These are phyloP conservation scores for Probaryconus sp. DNA, from an alignment of 1,140 invertebrate species.

Conservation along the genomic window DNA sequence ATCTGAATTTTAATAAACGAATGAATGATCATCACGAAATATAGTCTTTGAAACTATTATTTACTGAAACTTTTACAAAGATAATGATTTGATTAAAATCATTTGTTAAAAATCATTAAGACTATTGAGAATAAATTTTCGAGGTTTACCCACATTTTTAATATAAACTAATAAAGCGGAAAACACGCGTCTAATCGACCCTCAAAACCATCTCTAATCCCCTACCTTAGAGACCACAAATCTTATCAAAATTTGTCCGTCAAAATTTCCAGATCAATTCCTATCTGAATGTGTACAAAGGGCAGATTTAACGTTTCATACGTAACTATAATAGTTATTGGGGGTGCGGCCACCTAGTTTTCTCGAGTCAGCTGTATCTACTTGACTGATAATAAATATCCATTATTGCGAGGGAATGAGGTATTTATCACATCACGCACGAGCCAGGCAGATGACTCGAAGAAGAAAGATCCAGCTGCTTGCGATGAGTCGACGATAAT, in stretches of 20 bases:
- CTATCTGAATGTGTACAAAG: conserved; percentile 45
- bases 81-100: too few species aligned
- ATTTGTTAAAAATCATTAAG: not conserved
- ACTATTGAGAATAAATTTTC: conserved; percentile 4
- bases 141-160: conserved; percentile 6
- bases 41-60: not conserved
- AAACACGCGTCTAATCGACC: conserved; percentile 22
- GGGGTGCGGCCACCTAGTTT: conserved; percentile 56
- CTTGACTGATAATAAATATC: conserved; percentile 74
- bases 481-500: conserved; percentile 73
- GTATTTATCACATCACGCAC: conserved; percentile 74
- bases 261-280: conserved; percentile 35
- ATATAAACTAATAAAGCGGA: conserved; percentile 3
- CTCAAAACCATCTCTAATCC: conserved; percentile 22
- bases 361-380: conserved; percentile 72
- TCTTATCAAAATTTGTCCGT: conserved; percentile 54
- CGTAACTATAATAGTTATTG: conserved; percentile 34
- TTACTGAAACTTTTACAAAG: not conserved
- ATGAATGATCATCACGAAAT: too few species aligned
- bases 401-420: conserved; percentile 69
- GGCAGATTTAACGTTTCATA: conserved; percentile 32
- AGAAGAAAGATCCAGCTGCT: conserved; percentile 71
- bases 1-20: too few species aligned
- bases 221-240: conserved; percentile 35
- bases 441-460: conserved; percentile 72